Percentiles rank a stretch among this genome's conserved stretches.
phyloP scores from a whole-genome alignment of 2,113 vertebrate species.

The Uria aalge region DNA sequence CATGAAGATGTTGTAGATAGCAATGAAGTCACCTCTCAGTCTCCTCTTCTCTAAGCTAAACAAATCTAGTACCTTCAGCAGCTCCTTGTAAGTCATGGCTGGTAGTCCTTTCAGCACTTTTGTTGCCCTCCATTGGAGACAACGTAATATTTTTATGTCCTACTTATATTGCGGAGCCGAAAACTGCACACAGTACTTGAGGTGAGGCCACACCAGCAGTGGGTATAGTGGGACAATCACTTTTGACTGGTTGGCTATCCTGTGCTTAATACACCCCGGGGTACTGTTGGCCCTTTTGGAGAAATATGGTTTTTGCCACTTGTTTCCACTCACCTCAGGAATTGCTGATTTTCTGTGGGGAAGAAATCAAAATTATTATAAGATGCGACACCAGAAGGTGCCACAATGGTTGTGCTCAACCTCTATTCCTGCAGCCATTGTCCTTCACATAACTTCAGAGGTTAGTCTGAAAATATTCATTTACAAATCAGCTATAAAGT shows the following conservation, averaged over 20 bases:
- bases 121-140: neutral
- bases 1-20: neutral
- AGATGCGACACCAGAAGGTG: neutral
- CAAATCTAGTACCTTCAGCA: neutral
- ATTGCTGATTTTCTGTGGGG: neutral
- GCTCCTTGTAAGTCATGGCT: neutral
- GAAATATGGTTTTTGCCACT: neutral
- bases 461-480: neutral
- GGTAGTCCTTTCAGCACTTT: neutral
- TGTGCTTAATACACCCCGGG: neutral
- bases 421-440: neutral
- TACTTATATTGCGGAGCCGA: neutral
- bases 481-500: neutral
- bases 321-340: neutral
- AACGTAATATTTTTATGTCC: neutral
- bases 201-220: neutral
- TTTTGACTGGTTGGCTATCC: neutral
- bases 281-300: neutral
- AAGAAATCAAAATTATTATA: neutral
- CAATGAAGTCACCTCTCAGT: neutral
- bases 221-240: neutral
- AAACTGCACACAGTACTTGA: neutral
- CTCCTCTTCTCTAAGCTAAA: neutral
- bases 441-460: neutral
- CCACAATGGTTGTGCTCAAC: neutral